A percentile compares a stretch with the other conserved stretches of the same genome.
These are phyloP conservation scores for Apamea sordens DNA, from an alignment of 2,888 invertebrate genomes.

Conservation along the genomic window DNA sequence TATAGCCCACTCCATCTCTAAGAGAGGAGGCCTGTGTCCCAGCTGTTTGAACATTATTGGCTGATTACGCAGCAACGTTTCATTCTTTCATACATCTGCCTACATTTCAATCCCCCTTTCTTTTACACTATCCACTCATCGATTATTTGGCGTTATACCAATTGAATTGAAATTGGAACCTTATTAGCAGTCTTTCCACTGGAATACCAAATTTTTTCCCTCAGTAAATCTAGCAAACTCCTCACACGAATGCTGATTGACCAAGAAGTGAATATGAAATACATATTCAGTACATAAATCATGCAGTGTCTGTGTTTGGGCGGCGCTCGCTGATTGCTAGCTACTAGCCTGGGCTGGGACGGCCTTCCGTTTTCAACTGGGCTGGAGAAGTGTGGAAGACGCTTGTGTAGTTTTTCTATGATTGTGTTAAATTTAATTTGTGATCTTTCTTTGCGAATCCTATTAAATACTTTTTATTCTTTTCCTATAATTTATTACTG, in stretches of 20 bases:
- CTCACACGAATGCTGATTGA: constrained; percentile 34
- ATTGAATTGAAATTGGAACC: not conserved
- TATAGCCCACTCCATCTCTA: not conserved
- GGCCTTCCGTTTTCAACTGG: constrained; percentile 66
- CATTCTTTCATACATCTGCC: not conserved
- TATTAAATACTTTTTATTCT: no score
- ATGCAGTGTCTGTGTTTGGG: constrained; percentile 60
- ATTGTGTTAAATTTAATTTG: no score
- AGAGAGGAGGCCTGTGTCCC: not conserved
- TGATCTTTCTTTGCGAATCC: no score
- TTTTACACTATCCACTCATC: not conserved
- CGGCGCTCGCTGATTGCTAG: constrained; percentile 65
- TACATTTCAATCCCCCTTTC: not conserved
- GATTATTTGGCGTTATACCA: not conserved
- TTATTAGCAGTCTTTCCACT: not conserved
- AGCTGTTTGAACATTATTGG: not conserved
- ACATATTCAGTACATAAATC: constrained; percentile 60
- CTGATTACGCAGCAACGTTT: not conserved
- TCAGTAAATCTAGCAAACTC: constrained; percentile 14
- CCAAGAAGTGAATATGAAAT: constrained; percentile 56
- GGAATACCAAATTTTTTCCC: not conserved
- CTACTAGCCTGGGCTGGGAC: constrained; percentile 56
- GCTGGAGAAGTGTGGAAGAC: constrained; percentile 34
- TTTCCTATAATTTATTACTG: no score
- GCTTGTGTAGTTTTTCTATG: no score